Conservation (phyloP, 1,140 invertebrate genomes). For the Propsilocerus akamusi region DNA sequence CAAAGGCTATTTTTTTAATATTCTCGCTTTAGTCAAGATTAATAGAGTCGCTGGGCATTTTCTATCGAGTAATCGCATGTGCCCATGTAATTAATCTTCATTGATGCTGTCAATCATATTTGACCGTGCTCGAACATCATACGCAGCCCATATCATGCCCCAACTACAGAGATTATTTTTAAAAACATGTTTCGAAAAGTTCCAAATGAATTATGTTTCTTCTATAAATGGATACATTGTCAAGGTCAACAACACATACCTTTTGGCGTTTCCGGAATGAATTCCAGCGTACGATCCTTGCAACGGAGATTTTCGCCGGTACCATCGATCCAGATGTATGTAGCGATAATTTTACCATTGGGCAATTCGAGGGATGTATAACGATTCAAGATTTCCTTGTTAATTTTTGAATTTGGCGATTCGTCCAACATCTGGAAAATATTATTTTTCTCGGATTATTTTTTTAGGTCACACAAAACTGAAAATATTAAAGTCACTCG, state of each 20-base stretch:
- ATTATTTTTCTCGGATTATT: background rate
- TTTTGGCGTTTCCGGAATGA: slow-evolving; percentile 41
- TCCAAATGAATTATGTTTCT: background rate
- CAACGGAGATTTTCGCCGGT: slow-evolving; percentile 58
- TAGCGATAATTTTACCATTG: slow-evolving; percentile 44
- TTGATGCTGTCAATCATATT: background rate
- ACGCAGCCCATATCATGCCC: background rate
- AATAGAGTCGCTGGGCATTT: no score
- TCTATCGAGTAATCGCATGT: no score
- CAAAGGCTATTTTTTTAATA: no score
- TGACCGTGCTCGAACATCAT: background rate
- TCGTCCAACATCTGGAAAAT: slow-evolving; percentile 12
- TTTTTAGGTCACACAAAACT: background rate
- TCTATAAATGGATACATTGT: slow-evolving; percentile 4
- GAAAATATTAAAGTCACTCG: background rate
- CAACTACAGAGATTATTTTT: background rate
- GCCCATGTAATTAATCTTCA: background rate
- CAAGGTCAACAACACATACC: slow-evolving; percentile 22
- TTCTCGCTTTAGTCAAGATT: no score
- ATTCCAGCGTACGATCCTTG: slow-evolving; percentile 62
- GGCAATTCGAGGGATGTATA: slow-evolving; percentile 52
- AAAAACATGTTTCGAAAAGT: background rate
- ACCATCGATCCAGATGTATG: slow-evolving; percentile 84
- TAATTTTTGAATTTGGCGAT: slow-evolving; percentile 32
- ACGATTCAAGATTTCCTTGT: slow-evolving; percentile 44